These are phyloP conservation scores for Theretra japonica DNA, from an alignment of 2,888 invertebrate species.

Conservation along the genomic window DNA sequence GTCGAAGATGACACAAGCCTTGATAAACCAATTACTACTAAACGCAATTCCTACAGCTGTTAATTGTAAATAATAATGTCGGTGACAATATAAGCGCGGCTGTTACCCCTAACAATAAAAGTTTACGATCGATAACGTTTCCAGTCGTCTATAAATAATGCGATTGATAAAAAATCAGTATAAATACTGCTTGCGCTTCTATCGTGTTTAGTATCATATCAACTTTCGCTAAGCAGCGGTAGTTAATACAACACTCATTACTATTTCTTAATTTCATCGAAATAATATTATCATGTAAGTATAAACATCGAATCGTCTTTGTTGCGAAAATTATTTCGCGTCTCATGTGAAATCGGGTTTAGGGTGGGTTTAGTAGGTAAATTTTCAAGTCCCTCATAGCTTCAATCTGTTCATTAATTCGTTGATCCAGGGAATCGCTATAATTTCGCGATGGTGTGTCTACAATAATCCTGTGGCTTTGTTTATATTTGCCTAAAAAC, in stretches of 20 bases:
- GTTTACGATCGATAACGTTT: not conserved
- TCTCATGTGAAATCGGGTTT: no score
- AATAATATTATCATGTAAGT: slow-evolving; percentile 13
- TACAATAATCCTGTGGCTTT: no score
- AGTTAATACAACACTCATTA: not conserved
- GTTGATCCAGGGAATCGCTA: no score
- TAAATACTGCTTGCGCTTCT: not conserved
- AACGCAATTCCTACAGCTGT: not conserved
- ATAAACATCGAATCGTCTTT: no score
- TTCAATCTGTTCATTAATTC: no score
- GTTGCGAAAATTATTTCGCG: no score
- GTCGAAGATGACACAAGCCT: no score
- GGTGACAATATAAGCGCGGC: not conserved
- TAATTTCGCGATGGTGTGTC: no score
- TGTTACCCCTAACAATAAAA: not conserved
- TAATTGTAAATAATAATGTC: not conserved
- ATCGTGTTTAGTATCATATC: not conserved
- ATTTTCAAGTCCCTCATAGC: no score
- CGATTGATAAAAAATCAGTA: slow-evolving; percentile 7
- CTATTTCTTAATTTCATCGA: not conserved
- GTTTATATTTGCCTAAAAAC: no score
- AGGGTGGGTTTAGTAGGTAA: no score
- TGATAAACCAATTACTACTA: not conserved
- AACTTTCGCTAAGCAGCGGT: not conserved
- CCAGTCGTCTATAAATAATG: not conserved